These are phyloP conservation scores for Osmoderma eremita DNA, from an alignment of 2,888 invertebrate species.

Conservation along the genomic window DNA sequence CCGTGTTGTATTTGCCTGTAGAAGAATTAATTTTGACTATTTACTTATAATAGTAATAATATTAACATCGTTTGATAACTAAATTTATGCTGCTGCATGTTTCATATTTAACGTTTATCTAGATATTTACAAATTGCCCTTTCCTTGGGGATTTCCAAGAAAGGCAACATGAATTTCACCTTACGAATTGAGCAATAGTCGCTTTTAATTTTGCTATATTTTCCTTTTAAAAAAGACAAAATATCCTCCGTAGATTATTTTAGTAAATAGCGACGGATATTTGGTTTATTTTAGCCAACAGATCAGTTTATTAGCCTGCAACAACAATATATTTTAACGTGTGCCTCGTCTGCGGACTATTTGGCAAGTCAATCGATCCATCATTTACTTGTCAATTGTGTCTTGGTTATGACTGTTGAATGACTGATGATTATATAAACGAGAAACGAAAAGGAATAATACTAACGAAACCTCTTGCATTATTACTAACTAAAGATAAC, in stretches of 20 bases:
- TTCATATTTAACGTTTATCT: too few relatives aligned
- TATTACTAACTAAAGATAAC: slow-evolving; percentile 21
- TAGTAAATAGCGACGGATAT: slow-evolving; percentile 8
- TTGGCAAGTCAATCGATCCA: slow-evolving; percentile 19
- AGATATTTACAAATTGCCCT: too few relatives aligned
- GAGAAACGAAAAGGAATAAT: background rate
- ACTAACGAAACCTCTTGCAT: slow-evolving; percentile 25
- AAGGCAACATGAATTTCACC: too few relatives aligned
- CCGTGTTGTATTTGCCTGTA: too few relatives aligned
- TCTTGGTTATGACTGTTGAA: slow-evolving; percentile 33
- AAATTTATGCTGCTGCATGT: too few relatives aligned
- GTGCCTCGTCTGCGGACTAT: slow-evolving; percentile 19
- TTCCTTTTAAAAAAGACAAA: too few relatives aligned
- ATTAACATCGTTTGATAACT: too few relatives aligned
- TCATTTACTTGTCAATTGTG: slow-evolving; percentile 25
- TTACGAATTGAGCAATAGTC: too few relatives aligned
- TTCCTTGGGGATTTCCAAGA: too few relatives aligned
- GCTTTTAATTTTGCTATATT: slow-evolving; percentile 14
- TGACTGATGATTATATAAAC: slow-evolving; percentile 22
- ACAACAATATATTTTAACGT: slow-evolving; percentile 27
- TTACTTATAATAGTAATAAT: too few relatives aligned
- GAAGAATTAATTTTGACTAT: too few relatives aligned
- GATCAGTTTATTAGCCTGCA: slow-evolving; percentile 28
- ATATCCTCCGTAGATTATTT: slow-evolving; percentile 12
- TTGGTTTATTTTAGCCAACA: slow-evolving; percentile 31